Conservation (phyloP, 2,888 invertebrate genomes). For the Periphyllus acericola region DNA sequence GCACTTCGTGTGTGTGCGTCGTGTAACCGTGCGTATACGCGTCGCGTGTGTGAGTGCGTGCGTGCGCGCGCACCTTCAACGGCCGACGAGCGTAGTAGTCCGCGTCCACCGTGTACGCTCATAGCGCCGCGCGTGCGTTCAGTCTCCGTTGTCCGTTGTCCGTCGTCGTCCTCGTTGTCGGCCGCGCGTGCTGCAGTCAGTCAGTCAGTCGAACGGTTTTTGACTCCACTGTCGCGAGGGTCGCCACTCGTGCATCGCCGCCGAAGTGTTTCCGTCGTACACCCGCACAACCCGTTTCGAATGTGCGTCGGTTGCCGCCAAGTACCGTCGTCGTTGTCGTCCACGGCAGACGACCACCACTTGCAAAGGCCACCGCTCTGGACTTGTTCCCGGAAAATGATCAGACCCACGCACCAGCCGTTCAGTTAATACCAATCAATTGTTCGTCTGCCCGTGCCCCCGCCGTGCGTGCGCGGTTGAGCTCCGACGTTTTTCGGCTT, state of each 20-base stretch:
- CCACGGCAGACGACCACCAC: conserved; percentile 57
- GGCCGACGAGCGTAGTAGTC: too few relatives aligned
- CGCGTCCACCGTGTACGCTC: too few relatives aligned
- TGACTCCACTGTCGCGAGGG: background rate
- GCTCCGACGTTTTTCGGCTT: conserved; percentile 3
- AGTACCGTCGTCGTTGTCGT: conserved; percentile 59
- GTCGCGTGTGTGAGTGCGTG: background rate
- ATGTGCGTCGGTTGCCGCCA: conserved; percentile 60
- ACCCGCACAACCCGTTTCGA: conserved; percentile 52
- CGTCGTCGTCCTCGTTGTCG: background rate
- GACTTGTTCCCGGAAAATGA: conserved; percentile 58
- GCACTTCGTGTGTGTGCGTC: background rate
- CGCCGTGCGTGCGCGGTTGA: background rate
- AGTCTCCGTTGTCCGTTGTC: background rate
- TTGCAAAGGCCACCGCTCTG: conserved; percentile 58
- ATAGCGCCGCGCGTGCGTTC: background rate
- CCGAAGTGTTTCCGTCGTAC: background rate
- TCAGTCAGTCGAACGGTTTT: background rate
- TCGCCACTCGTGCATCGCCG: background rate
- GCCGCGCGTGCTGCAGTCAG: background rate
- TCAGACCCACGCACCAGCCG: conserved; percentile 55
- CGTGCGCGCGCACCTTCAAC: background rate
- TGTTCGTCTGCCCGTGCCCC: too few relatives aligned
- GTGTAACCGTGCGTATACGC: background rate
- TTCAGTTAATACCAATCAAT: conserved; percentile 56